Evolutionary conservation across 2,888 invertebrate species (phyloP).

Genomic region (Brachyopa scutellaris): DNA sequence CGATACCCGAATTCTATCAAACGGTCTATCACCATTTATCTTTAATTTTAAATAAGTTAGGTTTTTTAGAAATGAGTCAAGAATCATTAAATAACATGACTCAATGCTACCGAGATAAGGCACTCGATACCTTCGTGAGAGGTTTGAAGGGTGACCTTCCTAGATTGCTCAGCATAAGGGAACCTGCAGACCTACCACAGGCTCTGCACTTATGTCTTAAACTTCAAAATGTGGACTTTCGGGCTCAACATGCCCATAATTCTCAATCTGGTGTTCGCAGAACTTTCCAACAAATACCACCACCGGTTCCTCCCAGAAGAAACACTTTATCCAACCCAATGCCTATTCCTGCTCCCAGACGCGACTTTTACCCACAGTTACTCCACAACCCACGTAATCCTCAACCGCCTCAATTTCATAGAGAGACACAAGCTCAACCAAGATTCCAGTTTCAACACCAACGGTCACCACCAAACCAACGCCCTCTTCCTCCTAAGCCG

Average conservation of each 20-base stretch:
- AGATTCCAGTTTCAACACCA: slow-evolving; percentile 13
- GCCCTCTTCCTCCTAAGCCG: slow-evolving; percentile 30
- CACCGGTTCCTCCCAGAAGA: slow-evolving; percentile 15
- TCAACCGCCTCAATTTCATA: slow-evolving; percentile 17
- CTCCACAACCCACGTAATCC: slow-evolving; percentile 36
- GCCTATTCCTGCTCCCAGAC: slow-evolving; percentile 18
- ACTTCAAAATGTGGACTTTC: slow-evolving; percentile 14
- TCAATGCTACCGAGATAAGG: slow-evolving; percentile 17
- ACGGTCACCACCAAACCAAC: slow-evolving; percentile 24
- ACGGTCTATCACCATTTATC: slow-evolving; percentile 24
- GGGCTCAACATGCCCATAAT: background rate
- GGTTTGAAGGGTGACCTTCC: slow-evolving; percentile 5
- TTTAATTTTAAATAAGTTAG: slow-evolving; percentile 20
- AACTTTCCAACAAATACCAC: slow-evolving; percentile 13
- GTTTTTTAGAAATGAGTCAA: slow-evolving; percentile 3
- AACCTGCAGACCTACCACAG: slow-evolving; percentile 13
- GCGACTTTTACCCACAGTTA: slow-evolving; percentile 45
- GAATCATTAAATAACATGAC: slow-evolving; percentile 24
- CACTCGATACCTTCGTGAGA: slow-evolving; percentile 22
- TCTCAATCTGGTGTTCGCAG: slow-evolving; percentile 3
- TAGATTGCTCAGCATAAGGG: slow-evolving; percentile 11
- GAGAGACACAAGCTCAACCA: slow-evolving; percentile 1
- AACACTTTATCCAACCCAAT: background rate
- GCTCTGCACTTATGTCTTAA: background rate
- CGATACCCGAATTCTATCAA: slow-evolving; percentile 23